Base-by-base conservation (phyloP, 2,113 vertebrate genomes). In the Gnathonemus echidnorhynchus region DNA sequence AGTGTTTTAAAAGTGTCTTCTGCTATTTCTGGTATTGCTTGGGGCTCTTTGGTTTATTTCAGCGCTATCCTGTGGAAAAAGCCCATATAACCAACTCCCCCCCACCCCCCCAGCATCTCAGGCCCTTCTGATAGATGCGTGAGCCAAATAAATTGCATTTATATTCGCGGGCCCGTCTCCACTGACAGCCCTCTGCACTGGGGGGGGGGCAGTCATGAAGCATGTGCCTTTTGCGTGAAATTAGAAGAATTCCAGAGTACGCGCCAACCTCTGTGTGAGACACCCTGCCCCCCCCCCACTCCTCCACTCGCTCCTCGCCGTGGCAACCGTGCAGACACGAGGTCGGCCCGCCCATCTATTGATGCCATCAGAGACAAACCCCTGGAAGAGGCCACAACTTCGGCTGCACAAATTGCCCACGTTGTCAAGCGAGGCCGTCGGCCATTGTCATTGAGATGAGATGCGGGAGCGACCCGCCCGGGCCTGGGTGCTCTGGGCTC, bases 391-490 rank as follows among this genome's bases (percentile, higher is more conserved):
- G 42, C 94, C 94, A 94, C 95, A 95, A 96, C 95, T 96, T 95
- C 94, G 95, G 95, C 94, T 92, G 94, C 89, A 88, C 94, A 96
- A 96, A 95, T 96, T 96, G 95, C 93, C 93, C 91, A 93, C 95
- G 95, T 94, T 95, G 95, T 95, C 92, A 92, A 92, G 91, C 89
- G 90, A 92, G 92, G 91, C 92, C 91, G 91, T 87, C 91, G 35
- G 80, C 90, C 95, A 95, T 96, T 96, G 93, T 96, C 94, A 96
- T 95, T 95, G 91, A 95, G 95, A 96, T 96, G 94, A 95, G 94
- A 92, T 94, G 95, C 93, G 92, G 42, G 94, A 95, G 95, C 93
- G 94, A 91, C 93, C 89, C 92, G 89, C 89, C 91, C 87, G 87
- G 89, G 88, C 87, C 80, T 70, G 91, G 94, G 62, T 11, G 10